A percentile compares a stretch with the other conserved stretches of the same genome.
phyloP scores from a whole-genome alignment of 92 coral and sea anemone genomes.

The Parazoanthus atlanticus region DNA sequence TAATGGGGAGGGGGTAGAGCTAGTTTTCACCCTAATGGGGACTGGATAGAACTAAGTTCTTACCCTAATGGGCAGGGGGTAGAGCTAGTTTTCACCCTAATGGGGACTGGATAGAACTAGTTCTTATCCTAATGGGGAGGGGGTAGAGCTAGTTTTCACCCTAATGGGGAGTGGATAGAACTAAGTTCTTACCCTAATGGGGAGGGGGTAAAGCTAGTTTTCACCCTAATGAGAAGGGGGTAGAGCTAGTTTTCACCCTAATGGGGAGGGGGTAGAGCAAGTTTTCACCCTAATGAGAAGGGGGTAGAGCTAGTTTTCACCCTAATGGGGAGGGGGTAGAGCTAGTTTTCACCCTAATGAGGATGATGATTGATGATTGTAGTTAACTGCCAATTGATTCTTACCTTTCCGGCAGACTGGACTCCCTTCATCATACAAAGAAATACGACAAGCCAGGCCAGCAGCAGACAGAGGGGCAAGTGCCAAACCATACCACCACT shows the following conservation, averaged over 20 bases:
- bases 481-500: constrained; percentile 93
- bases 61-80: background rate
- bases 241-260: background rate
- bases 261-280: background rate
- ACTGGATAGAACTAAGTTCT: too few relatives aligned
- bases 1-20: background rate
- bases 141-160: background rate
- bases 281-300: background rate
- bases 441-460: constrained; percentile 93
- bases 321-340: background rate
- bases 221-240: background rate
- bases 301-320: background rate
- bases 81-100: background rate
- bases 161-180: background rate
- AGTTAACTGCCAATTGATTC: background rate
- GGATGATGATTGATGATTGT: background rate
- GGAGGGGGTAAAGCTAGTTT: background rate
- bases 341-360: background rate
- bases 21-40: background rate
- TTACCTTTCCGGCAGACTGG: constrained; percentile 95
- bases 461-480: constrained; percentile 65
- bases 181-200: background rate
- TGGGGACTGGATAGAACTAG: too few relatives aligned
- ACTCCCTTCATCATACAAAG: constrained; percentile 93
- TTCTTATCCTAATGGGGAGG: background rate